Evolutionary conservation across 2,888 invertebrate species (phyloP).

Genomic region (Pachycephus smyrnensis): DNA sequence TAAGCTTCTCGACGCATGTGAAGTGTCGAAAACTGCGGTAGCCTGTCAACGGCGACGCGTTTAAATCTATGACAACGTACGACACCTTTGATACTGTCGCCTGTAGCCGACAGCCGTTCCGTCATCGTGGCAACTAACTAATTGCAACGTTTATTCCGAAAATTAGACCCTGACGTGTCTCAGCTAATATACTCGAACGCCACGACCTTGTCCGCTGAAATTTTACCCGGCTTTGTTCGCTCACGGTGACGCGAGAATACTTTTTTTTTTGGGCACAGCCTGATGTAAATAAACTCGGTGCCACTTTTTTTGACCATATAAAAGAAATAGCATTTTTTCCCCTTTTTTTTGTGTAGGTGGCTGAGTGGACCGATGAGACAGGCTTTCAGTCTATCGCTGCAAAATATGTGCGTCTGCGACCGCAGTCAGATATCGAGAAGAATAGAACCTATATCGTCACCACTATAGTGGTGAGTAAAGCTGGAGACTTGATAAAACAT

Average conservation of each 20-base stretch:
- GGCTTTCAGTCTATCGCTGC: conserved; percentile 82
- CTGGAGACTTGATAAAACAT: neutral
- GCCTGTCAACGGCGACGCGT: neutral
- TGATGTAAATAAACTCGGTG: neutral
- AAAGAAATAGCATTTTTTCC: neutral
- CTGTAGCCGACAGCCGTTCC: conserved; percentile 7
- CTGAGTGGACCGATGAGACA: conserved; percentile 86
- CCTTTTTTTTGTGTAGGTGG: conserved; percentile 71
- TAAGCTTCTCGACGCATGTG: neutral
- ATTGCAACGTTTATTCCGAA: neutral
- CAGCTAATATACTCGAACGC: neutral
- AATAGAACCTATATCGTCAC: conserved; percentile 91
- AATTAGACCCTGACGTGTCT: neutral
- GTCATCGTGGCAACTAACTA: conserved; percentile 2
- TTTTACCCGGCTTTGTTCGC: neutral
- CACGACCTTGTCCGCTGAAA: neutral
- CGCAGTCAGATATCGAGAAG: conserved; percentile 79
- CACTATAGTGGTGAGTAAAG: conserved; percentile 76
- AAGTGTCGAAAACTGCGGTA: neutral
- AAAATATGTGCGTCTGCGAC: conserved; percentile 80
- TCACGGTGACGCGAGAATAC: neutral
- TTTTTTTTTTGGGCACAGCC: neutral
- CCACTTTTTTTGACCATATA: neutral
- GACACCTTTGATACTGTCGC: neutral
- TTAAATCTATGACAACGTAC: neutral